Base-by-base conservation (phyloP, 2,888 invertebrate species). In the Oligia strigilis region DNA sequence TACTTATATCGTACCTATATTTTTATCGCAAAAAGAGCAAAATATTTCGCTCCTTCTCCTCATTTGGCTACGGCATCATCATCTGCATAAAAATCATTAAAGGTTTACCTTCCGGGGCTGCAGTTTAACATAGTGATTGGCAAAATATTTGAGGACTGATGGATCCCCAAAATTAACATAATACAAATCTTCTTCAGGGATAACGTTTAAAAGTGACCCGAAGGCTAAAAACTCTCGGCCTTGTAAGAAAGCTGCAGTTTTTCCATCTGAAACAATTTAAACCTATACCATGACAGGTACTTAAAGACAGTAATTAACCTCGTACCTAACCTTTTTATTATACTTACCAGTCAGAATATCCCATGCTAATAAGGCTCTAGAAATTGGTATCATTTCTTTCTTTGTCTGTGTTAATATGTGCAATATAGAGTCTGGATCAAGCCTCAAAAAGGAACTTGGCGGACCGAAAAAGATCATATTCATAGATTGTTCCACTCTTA, bases 171-270 rank as follows among this genome's bases (percentile, higher is more conserved):
- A 96, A 89, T 97, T 96, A 3, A 92, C 93, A 81, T 95, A 94
- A 82, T 96, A 97, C 55, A 97, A 92, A 89, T 97, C 97, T 92
- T 97, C 97, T 90, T 97, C 97, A 1, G 97, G 96, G 8, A 97
- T 89, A 14, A 92, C 90, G 83, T 96, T 95, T 67, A 97, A 89
- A 55, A 97, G 92, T 62, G 87, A 82, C 55, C 93, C 96, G 84
- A 97, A 95, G 4, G 97, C 96, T 79, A 94, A 85, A 83, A 88
- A 94, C 78, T 96, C 97, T 62, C 97, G 93, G 2, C 95, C 95
- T 92, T 95, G 96, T 82, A 97, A 88, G 90, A 90, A 96, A 60
- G 96, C 95, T 60, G 96, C 93, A 13, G 96, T 96, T 94, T 96
- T 96, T 0, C 97, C 97, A 91, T 97, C 97, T 97, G 83, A 29